Conservation (phyloP, 2,888 invertebrate genomes). For the Sericinus montela region DNA sequence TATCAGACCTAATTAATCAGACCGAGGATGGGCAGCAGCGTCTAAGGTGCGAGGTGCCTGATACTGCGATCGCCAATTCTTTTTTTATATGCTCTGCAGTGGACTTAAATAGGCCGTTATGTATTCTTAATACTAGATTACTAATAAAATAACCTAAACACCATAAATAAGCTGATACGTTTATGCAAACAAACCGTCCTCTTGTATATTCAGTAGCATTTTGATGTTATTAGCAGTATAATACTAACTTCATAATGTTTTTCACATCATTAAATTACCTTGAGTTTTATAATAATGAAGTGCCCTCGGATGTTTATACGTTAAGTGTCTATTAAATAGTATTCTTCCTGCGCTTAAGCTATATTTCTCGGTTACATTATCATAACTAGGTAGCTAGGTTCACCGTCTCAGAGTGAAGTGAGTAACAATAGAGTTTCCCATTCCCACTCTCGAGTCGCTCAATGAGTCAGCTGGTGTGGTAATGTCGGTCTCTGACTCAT, state of each 20-base stretch:
- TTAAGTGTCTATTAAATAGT: background rate
- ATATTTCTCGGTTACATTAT: constrained; percentile 24
- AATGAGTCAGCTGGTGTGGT: constrained; percentile 74
- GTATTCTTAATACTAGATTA: too few relatives aligned
- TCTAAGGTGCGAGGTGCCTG: too few relatives aligned
- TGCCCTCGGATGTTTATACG: background rate
- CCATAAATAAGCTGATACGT: background rate
- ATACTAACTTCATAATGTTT: background rate
- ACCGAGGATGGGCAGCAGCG: too few relatives aligned
- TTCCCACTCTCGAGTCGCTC: constrained; percentile 46
- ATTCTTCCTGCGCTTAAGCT: background rate
- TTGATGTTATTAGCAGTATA: background rate
- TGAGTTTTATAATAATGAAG: background rate
- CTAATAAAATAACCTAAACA: background rate
- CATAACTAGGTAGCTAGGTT: constrained; percentile 40
- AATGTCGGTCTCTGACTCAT: constrained; percentile 61
- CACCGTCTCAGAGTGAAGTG: constrained; percentile 51
- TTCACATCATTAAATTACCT: background rate
- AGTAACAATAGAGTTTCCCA: constrained; percentile 66
- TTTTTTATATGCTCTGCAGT: too few relatives aligned
- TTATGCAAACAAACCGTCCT: background rate
- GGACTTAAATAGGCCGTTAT: too few relatives aligned
- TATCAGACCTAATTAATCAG: too few relatives aligned
- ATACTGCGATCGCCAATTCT: too few relatives aligned
- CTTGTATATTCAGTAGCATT: background rate